Evolutionary conservation across 2,888 invertebrate species (phyloP), one percentile per base, ranked within the genome.

Genomic region (Gari tellinella): DNA sequence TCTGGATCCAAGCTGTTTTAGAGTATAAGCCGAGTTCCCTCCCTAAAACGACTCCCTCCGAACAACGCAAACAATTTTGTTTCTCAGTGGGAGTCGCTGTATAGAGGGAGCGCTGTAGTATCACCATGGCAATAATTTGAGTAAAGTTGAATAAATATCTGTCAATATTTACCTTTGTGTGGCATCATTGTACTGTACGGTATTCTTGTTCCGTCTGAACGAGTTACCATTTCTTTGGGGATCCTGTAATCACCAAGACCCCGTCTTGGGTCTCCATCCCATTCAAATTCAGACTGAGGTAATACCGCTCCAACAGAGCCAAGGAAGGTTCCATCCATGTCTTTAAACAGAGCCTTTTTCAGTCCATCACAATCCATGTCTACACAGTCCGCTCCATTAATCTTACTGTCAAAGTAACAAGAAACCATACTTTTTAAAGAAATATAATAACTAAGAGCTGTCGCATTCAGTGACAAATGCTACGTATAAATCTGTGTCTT

Each of bases 351-450:
- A 1, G 77, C 77, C 53, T 91, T 91, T 80, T 91, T 91, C 49
- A 84, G 31, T 0, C 78, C 91, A 73, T 91, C 91, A 84, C 91
- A 91, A 60, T 89, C 89, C 91, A 91, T 91, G 77, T 91, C 91
- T 0, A 91, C 88, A 79, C 91, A 91, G 64, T 91, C 90, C 15
- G 89, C 73, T 0, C 88, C 83, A 73, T 91, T 90, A 19, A 90
- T 83, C 53, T 80, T 84, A 0, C 89, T 88, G 72, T 2, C 64
- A 31, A 31, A 31, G 5, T 7, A 31, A 31, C 10, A 31, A 10
- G 10, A n/a, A n/a, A n/a, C n/a, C n/a, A n/a, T n/a, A n/a, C n/a
- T n/a, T n/a, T n/a, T n/a, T n/a, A n/a, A n/a, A n/a, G n/a, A n/a
- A n/a, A n/a, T n/a, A n/a, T n/a, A n/a, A n/a, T n/a, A n/a, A n/a